These are phyloP conservation scores for Belgica antarctica DNA, from an alignment of 2,888 invertebrate genomes.

Conservation along the genomic window DNA sequence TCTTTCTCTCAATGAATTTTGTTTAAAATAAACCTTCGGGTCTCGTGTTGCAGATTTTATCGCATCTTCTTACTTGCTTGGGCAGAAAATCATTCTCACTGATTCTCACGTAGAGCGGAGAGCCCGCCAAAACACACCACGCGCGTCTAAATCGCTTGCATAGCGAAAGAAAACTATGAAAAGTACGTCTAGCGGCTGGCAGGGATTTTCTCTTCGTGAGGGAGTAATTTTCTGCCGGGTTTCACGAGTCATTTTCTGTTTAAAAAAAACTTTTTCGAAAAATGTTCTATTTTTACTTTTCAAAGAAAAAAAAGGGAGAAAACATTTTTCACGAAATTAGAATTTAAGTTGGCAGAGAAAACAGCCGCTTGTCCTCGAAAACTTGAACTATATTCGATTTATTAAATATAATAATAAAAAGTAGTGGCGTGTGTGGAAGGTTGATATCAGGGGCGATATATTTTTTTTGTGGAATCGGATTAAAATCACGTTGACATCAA, in stretches of 20 bases:
- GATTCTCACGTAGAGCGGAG: slow-evolving; percentile 2
- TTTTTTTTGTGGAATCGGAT: too few relatives aligned
- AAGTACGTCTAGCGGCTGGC: background rate
- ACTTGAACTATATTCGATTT: too few relatives aligned
- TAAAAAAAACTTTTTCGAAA: slow-evolving; percentile 17
- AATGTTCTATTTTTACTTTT: slow-evolving; percentile 35
- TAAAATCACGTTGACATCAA: too few relatives aligned
- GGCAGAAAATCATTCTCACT: slow-evolving; percentile 16
- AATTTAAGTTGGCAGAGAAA: background rate
- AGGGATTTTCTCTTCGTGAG: background rate
- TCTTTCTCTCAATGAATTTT: slow-evolving; percentile 18
- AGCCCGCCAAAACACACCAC: background rate
- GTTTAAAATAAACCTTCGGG: slow-evolving; percentile 3
- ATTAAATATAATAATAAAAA: too few relatives aligned
- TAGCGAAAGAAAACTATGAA: slow-evolving; percentile 31
- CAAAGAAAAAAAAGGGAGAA: slow-evolving; percentile 15
- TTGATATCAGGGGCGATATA: too few relatives aligned
- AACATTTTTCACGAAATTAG: slow-evolving; percentile 4
- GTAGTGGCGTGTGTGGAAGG: too few relatives aligned
- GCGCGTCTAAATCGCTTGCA: slow-evolving; percentile 24
- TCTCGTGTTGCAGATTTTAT: slow-evolving; percentile 24
- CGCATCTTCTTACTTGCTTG: background rate
- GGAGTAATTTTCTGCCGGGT: slow-evolving; percentile 22
- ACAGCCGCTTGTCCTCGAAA: too few relatives aligned
- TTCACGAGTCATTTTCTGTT: slow-evolving; percentile 7